A percentile compares a stretch with the other conserved stretches of the same genome.
These are phyloP conservation scores for Cheirogaleus major DNA, from an alignment of 2,797 vertebrate species.

Conservation along the genomic window DNA sequence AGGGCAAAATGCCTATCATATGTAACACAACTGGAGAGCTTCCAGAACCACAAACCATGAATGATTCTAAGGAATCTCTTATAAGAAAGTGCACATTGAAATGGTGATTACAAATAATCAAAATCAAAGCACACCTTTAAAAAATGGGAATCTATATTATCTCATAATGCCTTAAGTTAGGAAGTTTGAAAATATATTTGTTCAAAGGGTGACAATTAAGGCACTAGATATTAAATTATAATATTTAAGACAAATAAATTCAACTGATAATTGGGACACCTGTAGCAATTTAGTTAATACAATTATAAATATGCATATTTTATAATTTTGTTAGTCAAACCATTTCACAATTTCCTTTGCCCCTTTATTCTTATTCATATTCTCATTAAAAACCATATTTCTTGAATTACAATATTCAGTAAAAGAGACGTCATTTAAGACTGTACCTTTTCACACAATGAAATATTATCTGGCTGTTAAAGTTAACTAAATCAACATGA, in stretches of 20 bases:
- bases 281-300: not conserved
- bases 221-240: not conserved
- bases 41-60: slow-evolving; percentile 67
- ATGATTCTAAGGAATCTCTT: not conserved
- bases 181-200: not conserved
- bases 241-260: not conserved
- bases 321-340: not conserved
- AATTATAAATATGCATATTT: not conserved
- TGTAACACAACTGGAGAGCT: not conserved
- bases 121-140: not conserved
- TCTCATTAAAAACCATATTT: not conserved
- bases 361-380: not conserved
- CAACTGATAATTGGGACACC: not conserved
- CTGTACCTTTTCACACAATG: not conserved
- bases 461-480: not conserved
- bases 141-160: not conserved
- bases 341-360: not conserved
- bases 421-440: not conserved
- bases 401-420: not conserved
- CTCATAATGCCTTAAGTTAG: not conserved
- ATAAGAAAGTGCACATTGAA: not conserved
- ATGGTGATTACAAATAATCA: slow-evolving; percentile 13
- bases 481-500: not conserved
- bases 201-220: not conserved
- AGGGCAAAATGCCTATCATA: slow-evolving; percentile 43